These are phyloP conservation scores for Poeciliopsis turneri DNA, from an alignment of 2,797 vertebrate species.

Conservation along the genomic window DNA sequence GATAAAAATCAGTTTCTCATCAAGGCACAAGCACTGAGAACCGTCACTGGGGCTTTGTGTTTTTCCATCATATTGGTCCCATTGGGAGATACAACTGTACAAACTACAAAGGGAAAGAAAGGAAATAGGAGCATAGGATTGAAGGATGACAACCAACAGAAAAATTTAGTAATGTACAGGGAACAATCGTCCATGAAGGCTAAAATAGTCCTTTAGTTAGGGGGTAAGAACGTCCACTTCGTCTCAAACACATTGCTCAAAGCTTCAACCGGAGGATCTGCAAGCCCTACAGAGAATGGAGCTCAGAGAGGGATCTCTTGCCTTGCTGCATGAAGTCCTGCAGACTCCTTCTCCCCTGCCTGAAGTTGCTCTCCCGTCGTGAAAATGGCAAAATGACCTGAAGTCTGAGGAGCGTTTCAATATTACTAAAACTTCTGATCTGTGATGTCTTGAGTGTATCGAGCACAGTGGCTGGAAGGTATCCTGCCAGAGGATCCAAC, in stretches of 20 bases:
- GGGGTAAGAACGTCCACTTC: constrained; percentile 53
- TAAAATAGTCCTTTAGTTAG: constrained; percentile 67
- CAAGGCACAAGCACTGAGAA: constrained; percentile 85
- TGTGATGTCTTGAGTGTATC: constrained; percentile 81
- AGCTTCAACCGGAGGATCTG: constrained; percentile 55
- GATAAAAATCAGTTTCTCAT: constrained; percentile 75
- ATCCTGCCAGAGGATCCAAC: constrained; percentile 75
- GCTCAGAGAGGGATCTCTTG: constrained; percentile 70
- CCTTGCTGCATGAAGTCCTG: constrained; percentile 76
- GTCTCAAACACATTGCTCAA: constrained; percentile 41
- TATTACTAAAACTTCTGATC: constrained; percentile 80
- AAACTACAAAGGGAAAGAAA: constrained; percentile 69
- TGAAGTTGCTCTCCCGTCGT: constrained; percentile 81
- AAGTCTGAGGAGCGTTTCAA: constrained; percentile 82
- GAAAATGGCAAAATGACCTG: constrained; percentile 82
- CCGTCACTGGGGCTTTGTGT: constrained; percentile 61
- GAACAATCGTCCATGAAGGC: constrained; percentile 51
- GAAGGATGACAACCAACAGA: constrained; percentile 67
- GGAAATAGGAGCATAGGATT: constrained; percentile 42
- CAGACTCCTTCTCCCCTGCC: constrained; percentile 78
- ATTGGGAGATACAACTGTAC: constrained; percentile 79
- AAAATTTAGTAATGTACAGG: constrained; percentile 81
- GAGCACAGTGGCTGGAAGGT: constrained; percentile 79
- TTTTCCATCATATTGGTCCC: constrained; percentile 83
- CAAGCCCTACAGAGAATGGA: constrained; percentile 77